A percentile compares a stretch with the other conserved stretches of the same genome.
Conservation (phyloP, 1,140 invertebrate species). For the Oncopodura yosiiana region DNA sequence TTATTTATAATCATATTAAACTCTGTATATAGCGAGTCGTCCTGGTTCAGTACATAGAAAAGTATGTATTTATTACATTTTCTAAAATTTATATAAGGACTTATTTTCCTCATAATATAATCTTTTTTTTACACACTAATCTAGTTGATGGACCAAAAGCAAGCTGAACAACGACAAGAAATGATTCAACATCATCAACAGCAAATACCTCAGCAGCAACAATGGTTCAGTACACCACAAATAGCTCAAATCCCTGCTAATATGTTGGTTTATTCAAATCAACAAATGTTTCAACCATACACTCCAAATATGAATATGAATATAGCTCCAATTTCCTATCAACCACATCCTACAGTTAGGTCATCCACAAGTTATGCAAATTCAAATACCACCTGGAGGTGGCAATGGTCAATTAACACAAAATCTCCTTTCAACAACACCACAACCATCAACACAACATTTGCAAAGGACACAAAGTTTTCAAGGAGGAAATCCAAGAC, state of each 20-base stretch:
- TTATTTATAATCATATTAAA: too few relatives aligned
- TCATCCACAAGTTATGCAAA: constrained; percentile 22
- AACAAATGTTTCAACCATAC: constrained; percentile 34
- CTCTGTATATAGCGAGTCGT: too few relatives aligned
- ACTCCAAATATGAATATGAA: constrained; percentile 20
- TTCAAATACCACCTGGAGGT: constrained; percentile 19
- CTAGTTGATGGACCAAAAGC: constrained; percentile 26
- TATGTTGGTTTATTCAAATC: constrained; percentile 33
- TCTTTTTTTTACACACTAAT: too few relatives aligned
- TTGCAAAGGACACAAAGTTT: not conserved
- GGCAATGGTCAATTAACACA: constrained; percentile 13
- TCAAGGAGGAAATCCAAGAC: not conserved
- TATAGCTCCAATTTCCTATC: constrained; percentile 18
- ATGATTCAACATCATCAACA: constrained; percentile 7
- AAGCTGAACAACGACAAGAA: constrained; percentile 10
- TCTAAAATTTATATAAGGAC: too few relatives aligned
- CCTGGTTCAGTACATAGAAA: constrained; percentile 34
- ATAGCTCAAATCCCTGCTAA: constrained; percentile 34
- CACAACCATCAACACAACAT: constrained; percentile 19
- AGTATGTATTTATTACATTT: constrained; percentile 10
- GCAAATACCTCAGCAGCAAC: constrained; percentile 25
- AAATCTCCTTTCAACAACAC: constrained; percentile 9
- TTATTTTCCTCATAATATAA: too few relatives aligned
- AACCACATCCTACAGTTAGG: constrained; percentile 7
- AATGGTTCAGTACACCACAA: constrained; percentile 31